Conservation (phyloP, 2,888 invertebrate species). For the Harmothoe impar region DNA sequence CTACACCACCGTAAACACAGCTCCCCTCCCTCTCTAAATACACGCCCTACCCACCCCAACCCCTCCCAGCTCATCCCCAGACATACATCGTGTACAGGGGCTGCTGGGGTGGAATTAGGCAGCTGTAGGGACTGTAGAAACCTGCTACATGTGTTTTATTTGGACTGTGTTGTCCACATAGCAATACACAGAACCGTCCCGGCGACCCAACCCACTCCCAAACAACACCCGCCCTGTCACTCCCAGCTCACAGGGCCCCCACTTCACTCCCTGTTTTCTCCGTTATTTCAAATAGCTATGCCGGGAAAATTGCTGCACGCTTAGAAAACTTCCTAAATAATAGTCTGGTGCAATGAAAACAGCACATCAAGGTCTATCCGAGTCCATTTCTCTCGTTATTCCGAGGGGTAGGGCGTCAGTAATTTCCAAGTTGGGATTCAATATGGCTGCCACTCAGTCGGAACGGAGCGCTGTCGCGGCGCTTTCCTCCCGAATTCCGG, state of each 20-base stretch:
- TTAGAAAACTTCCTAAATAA: neutral
- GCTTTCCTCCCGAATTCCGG: neutral
- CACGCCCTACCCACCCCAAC: neutral
- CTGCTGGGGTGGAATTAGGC: no score
- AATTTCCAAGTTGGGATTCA: constrained; percentile 30
- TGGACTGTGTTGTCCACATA: neutral
- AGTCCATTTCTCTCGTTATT: neutral
- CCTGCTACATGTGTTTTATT: neutral
- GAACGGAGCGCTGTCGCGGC: neutral
- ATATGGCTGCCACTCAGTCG: constrained; percentile 55
- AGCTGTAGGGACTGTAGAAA: neutral
- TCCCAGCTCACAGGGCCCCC: neutral
- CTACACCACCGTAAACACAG: neutral
- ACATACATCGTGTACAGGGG: no score
- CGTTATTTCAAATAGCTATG: neutral
- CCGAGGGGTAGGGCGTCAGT: neutral
- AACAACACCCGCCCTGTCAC: neutral
- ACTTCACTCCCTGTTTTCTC: neutral
- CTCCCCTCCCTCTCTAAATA: no score
- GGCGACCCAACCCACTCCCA: constrained; percentile 11
- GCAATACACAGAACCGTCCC: neutral
- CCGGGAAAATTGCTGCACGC: neutral
- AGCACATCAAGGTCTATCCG: neutral
- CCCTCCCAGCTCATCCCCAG: no score
- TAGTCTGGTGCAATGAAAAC: neutral